phyloP scores from a whole-genome alignment of 1,140 invertebrate species.

The Cecropterus lyciades region DNA sequence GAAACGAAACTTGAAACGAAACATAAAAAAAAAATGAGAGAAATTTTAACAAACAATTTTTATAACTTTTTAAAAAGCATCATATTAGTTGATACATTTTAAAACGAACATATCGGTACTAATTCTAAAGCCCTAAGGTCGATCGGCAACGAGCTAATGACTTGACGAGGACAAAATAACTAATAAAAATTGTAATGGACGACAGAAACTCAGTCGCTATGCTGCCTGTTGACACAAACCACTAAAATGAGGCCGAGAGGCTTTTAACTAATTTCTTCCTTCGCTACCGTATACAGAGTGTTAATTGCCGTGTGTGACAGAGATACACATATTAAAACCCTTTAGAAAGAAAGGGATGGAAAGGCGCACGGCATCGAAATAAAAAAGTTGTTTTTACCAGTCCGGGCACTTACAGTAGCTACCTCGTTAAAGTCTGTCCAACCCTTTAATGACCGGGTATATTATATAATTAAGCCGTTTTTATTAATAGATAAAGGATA shows the following conservation, averaged over 20 bases:
- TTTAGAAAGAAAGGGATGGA: slow-evolving; percentile 40
- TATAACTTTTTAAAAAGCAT: too few species aligned
- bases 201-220: slow-evolving; percentile 54
- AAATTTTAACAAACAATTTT: too few species aligned
- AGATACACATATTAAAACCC: slow-evolving; percentile 42
- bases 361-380: slow-evolving; percentile 54
- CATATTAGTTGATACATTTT: too few species aligned
- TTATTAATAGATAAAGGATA: slow-evolving; percentile 35
- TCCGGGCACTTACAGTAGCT: slow-evolving; percentile 58
- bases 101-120: too few species aligned
- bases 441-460: slow-evolving; percentile 67
- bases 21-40: too few species aligned
- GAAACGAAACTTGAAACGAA: too few species aligned
- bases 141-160: slow-evolving; percentile 8
- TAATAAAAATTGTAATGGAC: slow-evolving; percentile 48
- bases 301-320: slow-evolving; percentile 65
- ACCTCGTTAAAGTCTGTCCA: slow-evolving; percentile 60
- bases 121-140: not conserved
- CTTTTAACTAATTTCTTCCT: slow-evolving; percentile 76
- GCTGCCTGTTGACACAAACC: slow-evolving; percentile 53
- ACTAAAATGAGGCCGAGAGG: slow-evolving; percentile 55
- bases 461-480: slow-evolving; percentile 57
- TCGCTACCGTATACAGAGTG: slow-evolving; percentile 73
- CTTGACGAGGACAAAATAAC: slow-evolving; percentile 25
- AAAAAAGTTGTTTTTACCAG: slow-evolving; percentile 66